A percentile compares a stretch with the other conserved stretches of the same genome.
Conservation (phyloP, 2,113 vertebrate genomes). For the human region DNA sequence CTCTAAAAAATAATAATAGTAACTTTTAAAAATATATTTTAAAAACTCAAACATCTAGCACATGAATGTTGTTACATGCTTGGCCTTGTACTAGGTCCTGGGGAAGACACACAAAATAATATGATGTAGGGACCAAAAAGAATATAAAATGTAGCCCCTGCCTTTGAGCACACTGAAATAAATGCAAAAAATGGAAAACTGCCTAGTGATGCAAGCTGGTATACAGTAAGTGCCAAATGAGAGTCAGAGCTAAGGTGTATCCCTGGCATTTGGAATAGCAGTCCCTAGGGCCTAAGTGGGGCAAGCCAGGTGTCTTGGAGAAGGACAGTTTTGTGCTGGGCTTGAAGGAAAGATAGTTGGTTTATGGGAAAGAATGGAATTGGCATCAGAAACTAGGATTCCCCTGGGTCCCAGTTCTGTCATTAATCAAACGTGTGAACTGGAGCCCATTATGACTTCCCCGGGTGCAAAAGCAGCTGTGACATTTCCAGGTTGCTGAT, state of each 20-base stretch:
- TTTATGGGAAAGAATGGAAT: neutral
- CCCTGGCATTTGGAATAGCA: neutral
- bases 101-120: neutral
- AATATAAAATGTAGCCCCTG: neutral
- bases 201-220: neutral
- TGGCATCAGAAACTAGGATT: neutral
- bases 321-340: neutral
- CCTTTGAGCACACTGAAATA: neutral
- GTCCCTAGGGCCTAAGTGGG: neutral
- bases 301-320: neutral
- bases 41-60: too few relatives aligned
- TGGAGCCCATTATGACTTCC: neutral
- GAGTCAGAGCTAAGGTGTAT: neutral
- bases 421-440: neutral
- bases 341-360: neutral
- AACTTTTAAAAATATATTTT: too few relatives aligned
- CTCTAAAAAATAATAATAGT: too few relatives aligned
- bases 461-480: too few relatives aligned
- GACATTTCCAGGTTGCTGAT: neutral
- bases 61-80: neutral
- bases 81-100: neutral
- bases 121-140: neutral
- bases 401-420: neutral
- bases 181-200: neutral
- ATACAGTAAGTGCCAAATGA: fast-evolving